Conservation (phyloP, 1,140 invertebrate species). For the Drosophila sulfurigaster region DNA sequence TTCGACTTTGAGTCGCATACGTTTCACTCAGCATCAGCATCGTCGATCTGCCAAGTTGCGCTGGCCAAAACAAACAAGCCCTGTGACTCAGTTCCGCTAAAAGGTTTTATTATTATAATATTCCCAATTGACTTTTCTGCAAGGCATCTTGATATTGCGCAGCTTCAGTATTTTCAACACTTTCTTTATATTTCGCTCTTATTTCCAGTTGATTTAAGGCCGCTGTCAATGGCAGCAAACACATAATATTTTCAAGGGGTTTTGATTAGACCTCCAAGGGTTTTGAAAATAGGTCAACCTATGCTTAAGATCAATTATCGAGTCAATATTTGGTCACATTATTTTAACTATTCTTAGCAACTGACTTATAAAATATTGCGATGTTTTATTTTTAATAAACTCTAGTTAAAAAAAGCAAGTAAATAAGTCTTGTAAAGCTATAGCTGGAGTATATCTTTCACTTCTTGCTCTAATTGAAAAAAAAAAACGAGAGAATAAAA, state of each 20-base stretch:
- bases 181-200: background rate
- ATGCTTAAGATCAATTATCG: too few relatives aligned
- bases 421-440: too few relatives aligned
- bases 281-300: too few relatives aligned
- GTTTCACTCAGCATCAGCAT: background rate
- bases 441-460: too few relatives aligned
- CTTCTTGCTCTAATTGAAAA: constrained; percentile 72
- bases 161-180: background rate
- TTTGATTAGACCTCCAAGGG: too few relatives aligned
- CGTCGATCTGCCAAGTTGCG: background rate
- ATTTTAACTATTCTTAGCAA: too few relatives aligned
- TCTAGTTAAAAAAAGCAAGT: too few relatives aligned
- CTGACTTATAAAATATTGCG: too few relatives aligned
- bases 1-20: background rate
- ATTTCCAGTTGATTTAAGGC: constrained; percentile 1
- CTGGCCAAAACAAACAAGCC: constrained; percentile 31
- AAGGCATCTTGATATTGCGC: background rate
- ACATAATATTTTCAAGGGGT: too few relatives aligned
- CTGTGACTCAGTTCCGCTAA: background rate
- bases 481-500: constrained; percentile 30
- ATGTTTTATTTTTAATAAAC: too few relatives aligned
- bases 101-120: constrained; percentile 41
- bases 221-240: too few relatives aligned
- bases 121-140: constrained; percentile 19
- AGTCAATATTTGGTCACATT: too few relatives aligned